Evolutionary conservation across 2,888 invertebrate genomes (phyloP), one percentile per base, ranked within the genome.

Genomic region (Augiades crinisus): DNA sequence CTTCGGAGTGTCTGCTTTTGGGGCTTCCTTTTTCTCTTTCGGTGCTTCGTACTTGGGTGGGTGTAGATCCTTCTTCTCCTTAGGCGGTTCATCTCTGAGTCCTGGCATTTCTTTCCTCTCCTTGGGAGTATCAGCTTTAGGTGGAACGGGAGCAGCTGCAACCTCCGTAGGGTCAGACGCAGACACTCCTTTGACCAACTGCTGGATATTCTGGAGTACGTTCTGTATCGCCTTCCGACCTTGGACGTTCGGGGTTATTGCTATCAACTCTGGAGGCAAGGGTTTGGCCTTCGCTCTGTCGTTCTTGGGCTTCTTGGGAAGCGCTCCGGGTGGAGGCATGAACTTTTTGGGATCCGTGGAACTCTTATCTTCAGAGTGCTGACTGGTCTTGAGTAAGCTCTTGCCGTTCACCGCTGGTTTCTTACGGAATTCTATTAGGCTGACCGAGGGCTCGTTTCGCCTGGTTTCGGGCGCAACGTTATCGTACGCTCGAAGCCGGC

Each of bases 401-500:
- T 90, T 90, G 0, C 89, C 88, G 36, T 84, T 89, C 0, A 80
- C 58, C 0, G 84, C 69, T 0, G 88, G 84, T 17, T 86, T 89
- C 52, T 85, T 89, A 5, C 90, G 72, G 63, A 79, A 89, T 43
- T 90, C 90, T 62, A 88, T 78, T 0, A 90, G 58, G 10, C 86
- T 88, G 3, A 81, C 75, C 0, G 81, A 67, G 0, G 78, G 73
- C 41, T 87, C 86, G 0, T 78, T 68, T 22, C 75, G 65, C 0
- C 83, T 78, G 0, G 78, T 57, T 5, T 89, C 88, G 0, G 67
- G 71, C 0, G 72, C 67, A 0, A 92, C 76, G 57, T 93, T 93
- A 61, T 96, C 96, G 70, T 94, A 96, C 0, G 96, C 94, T 40
- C 93, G 91, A 5, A 96, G 81, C 36, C 96, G 90, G 70, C 94